Evolutionary conservation across 1,140 invertebrate species (phyloP), one percentile per base, ranked within the genome.

Genomic region (Drosophila grimshawi): DNA sequence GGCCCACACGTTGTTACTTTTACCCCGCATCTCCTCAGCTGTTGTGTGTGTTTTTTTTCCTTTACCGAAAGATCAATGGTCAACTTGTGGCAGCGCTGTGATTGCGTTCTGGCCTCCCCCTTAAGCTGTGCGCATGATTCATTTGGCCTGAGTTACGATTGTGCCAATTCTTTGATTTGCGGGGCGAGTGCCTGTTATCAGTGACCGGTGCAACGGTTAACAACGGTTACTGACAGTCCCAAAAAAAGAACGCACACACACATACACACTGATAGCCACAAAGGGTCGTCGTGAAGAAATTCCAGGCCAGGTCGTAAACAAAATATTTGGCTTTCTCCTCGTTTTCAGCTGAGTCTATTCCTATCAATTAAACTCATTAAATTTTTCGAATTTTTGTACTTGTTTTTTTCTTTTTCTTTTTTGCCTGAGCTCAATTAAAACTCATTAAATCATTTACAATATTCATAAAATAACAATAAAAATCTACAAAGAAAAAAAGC

Each of bases 401-500:
- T n/a, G n/a, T n/a, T n/a, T 61, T 73, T 67, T 53, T 72, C 19
- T 19, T 19, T 19, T 19, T 49, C 3, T 49, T 45, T 52, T 64
- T 41, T 10, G 41, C 41, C 35, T 48, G 55, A 49, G 57, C 82
- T 86, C 85, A 89, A 89, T 89, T 89, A 89, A 89, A 90, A 89
- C 80, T 89, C 85, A 89, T 89, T 89, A 89, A 89, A 89, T 75
- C 81, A 81, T 86, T 90, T 81, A 89, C 86, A 79, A 88, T 88
- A 88, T 88, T 80, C 85, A 88, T 89, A 88, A 85, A 85, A 88
- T 78, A 90, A 90, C 78, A 90, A 89, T 81, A 89, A 80, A 55
- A 59, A 8, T 32, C 51, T 55, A 19, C 41, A 33, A 59, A 46
- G 4, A 19, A 45, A 37, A 37, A 33, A 59, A 32, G 19, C 19